These are phyloP conservation scores for Nomada hirtipes DNA, from an alignment of 2,888 invertebrate genomes.

Conservation along the genomic window DNA sequence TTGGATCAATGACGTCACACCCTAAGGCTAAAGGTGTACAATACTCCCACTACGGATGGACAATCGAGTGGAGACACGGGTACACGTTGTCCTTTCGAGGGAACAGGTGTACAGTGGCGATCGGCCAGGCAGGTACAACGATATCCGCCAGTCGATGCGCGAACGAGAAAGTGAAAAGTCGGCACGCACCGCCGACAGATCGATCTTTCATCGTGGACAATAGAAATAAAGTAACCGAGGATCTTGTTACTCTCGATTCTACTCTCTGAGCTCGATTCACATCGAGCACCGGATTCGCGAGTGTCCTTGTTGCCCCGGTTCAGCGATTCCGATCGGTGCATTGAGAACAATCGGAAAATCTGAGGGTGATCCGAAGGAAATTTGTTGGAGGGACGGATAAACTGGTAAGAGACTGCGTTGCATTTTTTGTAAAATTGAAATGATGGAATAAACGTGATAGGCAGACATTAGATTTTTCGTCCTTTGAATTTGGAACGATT, in stretches of 20 bases:
- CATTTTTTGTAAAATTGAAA: neutral
- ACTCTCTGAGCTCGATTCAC: slow-evolving; percentile 8
- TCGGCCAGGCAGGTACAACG: slow-evolving; percentile 66
- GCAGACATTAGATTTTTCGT: neutral
- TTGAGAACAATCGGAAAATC: neutral
- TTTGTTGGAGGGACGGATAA: neutral
- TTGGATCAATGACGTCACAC: slow-evolving; percentile 57
- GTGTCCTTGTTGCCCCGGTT: slow-evolving; percentile 14
- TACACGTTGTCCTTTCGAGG: slow-evolving; percentile 58
- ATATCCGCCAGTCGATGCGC: slow-evolving; percentile 69
- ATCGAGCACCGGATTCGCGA: slow-evolving; percentile 20
- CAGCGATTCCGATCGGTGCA: neutral
- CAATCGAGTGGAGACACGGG: slow-evolving; percentile 55
- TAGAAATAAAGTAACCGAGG: neutral
- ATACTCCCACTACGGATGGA: slow-evolving; percentile 68
- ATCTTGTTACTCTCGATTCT: slow-evolving; percentile 10
- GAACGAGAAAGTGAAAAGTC: slow-evolving; percentile 72
- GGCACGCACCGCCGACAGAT: slow-evolving; percentile 18
- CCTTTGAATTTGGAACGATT: neutral
- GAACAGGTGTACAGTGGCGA: slow-evolving; percentile 72
- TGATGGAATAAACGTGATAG: too few species aligned
- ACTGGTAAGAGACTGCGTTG: slow-evolving; percentile 15
- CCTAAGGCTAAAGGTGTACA: slow-evolving; percentile 53
- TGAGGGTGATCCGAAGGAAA: neutral
- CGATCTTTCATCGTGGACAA: slow-evolving; percentile 12